phyloP scores from a whole-genome alignment of 2,888 invertebrate species.

The Trichogramma dendrolimi region DNA sequence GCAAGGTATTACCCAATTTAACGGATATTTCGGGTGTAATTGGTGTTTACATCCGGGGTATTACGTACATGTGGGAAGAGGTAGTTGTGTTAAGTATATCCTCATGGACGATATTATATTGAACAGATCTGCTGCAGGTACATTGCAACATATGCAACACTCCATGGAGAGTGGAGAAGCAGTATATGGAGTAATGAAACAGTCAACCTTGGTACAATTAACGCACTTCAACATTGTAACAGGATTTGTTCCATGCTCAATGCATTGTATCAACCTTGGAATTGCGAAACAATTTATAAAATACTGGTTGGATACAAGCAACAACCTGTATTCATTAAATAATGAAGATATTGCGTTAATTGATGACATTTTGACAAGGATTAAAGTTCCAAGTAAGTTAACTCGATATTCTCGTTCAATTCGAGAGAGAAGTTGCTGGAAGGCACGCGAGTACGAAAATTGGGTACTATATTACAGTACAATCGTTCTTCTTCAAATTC shows the following conservation, averaged over 20 bases:
- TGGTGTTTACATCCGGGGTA: too few species aligned
- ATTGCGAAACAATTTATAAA: constrained; percentile 12
- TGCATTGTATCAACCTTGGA: constrained; percentile 19
- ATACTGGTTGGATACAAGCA: constrained; percentile 18
- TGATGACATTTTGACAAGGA: constrained; percentile 7
- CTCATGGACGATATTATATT: constrained; percentile 1
- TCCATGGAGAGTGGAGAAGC: background rate
- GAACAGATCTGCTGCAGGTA: too few species aligned
- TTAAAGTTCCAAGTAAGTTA: constrained; percentile 18
- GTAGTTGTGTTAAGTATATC: too few species aligned
- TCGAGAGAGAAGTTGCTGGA: constrained; percentile 16
- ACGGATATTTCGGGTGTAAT: too few species aligned
- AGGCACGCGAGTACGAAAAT: constrained; percentile 27
- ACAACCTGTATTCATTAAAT: background rate
- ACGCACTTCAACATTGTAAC: constrained; percentile 21
- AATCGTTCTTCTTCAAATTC: constrained; percentile 16
- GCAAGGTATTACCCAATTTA: too few species aligned
- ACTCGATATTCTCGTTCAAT: constrained; percentile 18
- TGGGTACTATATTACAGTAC: constrained; percentile 30
- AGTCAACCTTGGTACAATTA: constrained; percentile 12
- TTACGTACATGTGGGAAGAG: too few species aligned
- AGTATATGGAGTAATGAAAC: background rate
- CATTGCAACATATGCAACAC: too few species aligned
- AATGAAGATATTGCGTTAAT: background rate
- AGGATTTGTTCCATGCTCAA: constrained; percentile 19